Evolutionary conservation across 2,113 vertebrate species (phyloP).

Genomic region (Perognathus longimembris): DNA sequence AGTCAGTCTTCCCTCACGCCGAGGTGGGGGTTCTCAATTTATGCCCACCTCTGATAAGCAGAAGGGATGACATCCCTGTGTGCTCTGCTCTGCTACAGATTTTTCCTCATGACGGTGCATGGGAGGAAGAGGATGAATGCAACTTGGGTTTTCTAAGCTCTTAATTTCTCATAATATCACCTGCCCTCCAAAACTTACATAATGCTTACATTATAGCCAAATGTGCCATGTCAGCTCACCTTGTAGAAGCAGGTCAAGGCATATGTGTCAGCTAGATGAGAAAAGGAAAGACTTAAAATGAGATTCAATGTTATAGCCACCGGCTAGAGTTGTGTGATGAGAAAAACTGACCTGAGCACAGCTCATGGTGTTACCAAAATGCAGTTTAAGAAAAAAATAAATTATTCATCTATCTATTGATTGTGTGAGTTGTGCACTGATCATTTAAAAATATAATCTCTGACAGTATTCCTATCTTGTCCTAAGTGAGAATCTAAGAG

Average conservation of each 20-base stretch:
- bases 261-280: not conserved
- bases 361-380: not conserved
- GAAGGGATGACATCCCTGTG: not conserved
- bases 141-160: not conserved
- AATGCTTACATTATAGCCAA: not conserved
- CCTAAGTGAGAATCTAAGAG: not conserved
- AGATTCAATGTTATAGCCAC: not conserved
- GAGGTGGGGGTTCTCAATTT: not conserved
- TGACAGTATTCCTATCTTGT: not conserved
- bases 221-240: not conserved
- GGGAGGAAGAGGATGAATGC: fast-evolving
- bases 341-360: not conserved
- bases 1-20: not conserved
- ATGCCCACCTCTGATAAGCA: not conserved
- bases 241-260: not conserved
- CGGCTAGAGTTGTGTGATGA: not conserved
- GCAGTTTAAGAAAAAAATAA: not conserved
- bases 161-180: not conserved
- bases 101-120: not conserved
- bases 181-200: not conserved
- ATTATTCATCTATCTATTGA: not conserved
- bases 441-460: not conserved
- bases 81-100: not conserved
- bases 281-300: not conserved
- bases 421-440: not conserved